Conservation (phyloP, 2,797 vertebrate genomes). For the Coracias cyanogaster region DNA sequence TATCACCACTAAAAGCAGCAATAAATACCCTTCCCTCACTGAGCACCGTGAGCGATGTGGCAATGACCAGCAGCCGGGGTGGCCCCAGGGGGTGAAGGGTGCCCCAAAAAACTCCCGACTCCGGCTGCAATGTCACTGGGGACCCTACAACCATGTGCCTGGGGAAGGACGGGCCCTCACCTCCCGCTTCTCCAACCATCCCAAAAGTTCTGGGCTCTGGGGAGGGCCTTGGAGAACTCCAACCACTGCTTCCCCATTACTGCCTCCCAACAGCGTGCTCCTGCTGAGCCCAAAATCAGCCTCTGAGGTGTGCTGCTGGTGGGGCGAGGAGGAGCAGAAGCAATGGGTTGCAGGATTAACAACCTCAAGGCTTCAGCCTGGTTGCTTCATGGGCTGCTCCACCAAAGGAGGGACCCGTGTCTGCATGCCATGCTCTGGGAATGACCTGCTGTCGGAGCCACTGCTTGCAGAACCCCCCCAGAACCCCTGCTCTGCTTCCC, state of each 20-base stretch:
- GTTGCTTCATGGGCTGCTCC: background rate
- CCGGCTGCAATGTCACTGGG: fast-evolving
- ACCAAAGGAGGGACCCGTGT: fast-evolving
- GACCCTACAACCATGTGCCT: fast-evolving
- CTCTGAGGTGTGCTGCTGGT: background rate
- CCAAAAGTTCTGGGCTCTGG: background rate
- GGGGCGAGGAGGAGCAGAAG: background rate
- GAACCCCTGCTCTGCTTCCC: background rate
- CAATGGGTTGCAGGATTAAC: background rate
- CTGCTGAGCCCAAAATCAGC: background rate
- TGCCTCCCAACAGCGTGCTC: background rate
- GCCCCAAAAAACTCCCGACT: background rate
- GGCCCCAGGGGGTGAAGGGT: background rate
- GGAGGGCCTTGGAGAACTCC: too few species aligned
- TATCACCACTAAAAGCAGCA: background rate
- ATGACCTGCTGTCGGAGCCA: background rate
- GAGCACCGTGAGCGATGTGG: background rate
- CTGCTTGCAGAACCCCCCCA: too few species aligned
- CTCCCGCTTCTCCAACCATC: background rate
- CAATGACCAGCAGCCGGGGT: background rate
- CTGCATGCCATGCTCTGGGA: background rate
- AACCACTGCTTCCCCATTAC: background rate
- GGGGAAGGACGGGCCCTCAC: background rate
- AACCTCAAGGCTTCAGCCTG: background rate
- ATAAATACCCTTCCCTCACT: background rate